Percentiles rank a stretch among this genome's conserved stretches.
These are phyloP conservation scores for Nycticebus coucang DNA, from an alignment of 2,113 vertebrate genomes.

Conservation along the genomic window DNA sequence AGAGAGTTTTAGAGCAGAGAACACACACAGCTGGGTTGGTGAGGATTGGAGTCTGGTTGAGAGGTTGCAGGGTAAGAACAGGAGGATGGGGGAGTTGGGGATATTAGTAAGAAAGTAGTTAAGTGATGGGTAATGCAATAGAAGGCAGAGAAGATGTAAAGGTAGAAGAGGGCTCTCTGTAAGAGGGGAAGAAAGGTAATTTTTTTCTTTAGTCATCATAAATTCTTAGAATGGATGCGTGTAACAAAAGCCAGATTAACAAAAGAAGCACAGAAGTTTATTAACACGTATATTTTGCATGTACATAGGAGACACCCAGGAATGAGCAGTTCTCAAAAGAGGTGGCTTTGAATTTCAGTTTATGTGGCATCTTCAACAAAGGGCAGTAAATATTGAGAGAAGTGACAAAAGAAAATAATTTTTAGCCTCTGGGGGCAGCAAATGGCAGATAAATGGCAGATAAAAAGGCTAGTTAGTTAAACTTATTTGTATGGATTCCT, in stretches of 20 bases:
- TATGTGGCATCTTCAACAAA: not conserved
- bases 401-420: not conserved
- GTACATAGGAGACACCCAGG: not conserved
- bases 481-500: not conserved
- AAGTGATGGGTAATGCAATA: not conserved
- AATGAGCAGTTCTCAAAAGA: not conserved
- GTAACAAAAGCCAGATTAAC: not conserved
- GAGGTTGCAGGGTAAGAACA: not conserved
- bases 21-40: not conserved
- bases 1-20: not conserved
- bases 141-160: not conserved
- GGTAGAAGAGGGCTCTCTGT: not conserved
- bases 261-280: not conserved
- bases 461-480: not conserved
- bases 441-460: too few species aligned
- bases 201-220: not conserved
- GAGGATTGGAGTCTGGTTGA: not conserved
- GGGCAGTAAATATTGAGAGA: not conserved
- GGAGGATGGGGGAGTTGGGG: not conserved
- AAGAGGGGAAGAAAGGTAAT: not conserved
- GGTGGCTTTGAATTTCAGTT: not conserved
- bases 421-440: not conserved
- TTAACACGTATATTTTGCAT: not conserved
- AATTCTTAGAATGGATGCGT: not conserved
- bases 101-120: not conserved